Conservation (phyloP, 2,113 vertebrate genomes). For the Octodon degus region DNA sequence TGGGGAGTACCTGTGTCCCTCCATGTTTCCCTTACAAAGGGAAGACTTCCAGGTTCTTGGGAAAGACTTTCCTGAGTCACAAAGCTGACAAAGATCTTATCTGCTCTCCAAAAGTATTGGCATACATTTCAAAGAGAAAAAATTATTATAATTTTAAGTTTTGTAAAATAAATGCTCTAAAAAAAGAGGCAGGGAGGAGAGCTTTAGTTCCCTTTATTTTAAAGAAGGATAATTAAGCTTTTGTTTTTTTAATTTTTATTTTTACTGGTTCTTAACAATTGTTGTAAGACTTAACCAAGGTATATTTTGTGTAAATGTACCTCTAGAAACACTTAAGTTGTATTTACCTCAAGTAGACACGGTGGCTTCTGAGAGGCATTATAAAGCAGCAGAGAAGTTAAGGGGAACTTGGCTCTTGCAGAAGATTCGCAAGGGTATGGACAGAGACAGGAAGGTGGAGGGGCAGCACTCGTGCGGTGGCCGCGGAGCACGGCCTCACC, state of each 20-base stretch:
- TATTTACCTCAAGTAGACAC: background rate
- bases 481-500: too few relatives aligned
- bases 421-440: background rate
- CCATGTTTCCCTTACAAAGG: background rate
- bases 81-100: background rate
- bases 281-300: background rate
- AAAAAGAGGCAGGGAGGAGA: background rate
- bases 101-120: background rate
- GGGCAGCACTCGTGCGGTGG: background rate
- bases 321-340: background rate
- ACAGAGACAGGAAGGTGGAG: background rate
- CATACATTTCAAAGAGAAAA: slow-evolving; percentile 1
- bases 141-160: background rate
- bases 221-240: background rate
- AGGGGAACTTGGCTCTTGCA: background rate
- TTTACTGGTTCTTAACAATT: background rate
- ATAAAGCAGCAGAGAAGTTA: background rate
- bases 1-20: background rate
- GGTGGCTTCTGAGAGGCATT: background rate
- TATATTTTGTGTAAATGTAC: background rate
- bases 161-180: background rate
- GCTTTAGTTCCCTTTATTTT: background rate
- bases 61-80: background rate
- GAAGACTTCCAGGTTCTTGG: background rate
- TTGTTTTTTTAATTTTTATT: background rate